Evolutionary conservation across 2,797 vertebrate genomes (phyloP).

Genomic region (Molossus alvarezi): DNA sequence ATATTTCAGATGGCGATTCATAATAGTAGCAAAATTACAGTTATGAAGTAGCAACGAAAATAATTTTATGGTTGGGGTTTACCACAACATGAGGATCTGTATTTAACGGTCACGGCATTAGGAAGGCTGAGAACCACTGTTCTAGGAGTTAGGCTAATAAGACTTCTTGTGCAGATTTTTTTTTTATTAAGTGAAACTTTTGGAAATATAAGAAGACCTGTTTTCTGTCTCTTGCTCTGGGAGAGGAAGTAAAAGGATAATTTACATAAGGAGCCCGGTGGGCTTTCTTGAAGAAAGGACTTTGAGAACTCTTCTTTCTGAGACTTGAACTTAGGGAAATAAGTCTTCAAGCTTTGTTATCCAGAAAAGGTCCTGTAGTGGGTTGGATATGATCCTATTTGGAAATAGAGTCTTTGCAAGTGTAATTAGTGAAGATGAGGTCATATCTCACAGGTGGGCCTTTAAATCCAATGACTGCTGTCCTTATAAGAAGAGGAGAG

Average conservation of each 20-base stretch:
- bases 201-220: slow-evolving; percentile 39
- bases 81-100: too few species aligned
- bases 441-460: neutral
- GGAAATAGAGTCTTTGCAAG: neutral
- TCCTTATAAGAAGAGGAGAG: neutral
- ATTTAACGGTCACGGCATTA: too few species aligned
- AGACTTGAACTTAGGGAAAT: neutral
- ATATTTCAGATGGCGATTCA: too few species aligned
- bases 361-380: neutral
- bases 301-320: neutral
- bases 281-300: neutral
- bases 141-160: neutral
- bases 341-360: neutral
- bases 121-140: neutral
- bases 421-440: neutral
- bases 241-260: neutral
- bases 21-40: too few species aligned
- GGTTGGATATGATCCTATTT: neutral
- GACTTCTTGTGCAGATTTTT: neutral
- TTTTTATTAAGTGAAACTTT: slow-evolving; percentile 13
- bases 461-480: neutral
- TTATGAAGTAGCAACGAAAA: too few species aligned
- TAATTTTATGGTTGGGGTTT: too few species aligned
- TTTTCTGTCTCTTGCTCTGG: neutral
- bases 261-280: neutral